Percentiles rank a stretch among this genome's conserved stretches.
Evolutionary conservation across 2,797 vertebrate species (phyloP).

Genomic region (Macroramphosus scolopax): DNA sequence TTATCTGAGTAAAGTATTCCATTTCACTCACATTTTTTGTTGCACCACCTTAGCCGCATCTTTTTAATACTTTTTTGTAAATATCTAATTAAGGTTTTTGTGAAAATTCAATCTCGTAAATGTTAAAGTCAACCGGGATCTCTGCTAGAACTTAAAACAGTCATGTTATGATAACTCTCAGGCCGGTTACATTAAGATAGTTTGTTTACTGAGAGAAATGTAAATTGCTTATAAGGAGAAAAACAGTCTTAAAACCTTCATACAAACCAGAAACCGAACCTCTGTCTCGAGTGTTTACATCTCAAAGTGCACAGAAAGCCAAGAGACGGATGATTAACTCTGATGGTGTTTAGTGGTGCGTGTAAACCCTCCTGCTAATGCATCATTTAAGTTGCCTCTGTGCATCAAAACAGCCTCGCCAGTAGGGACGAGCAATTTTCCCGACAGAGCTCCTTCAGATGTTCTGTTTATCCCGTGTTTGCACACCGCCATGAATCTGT

Average conservation of each 20-base stretch:
- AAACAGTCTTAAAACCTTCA: neutral
- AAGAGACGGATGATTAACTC: slow-evolving; percentile 46
- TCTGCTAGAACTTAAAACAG: too few relatives aligned
- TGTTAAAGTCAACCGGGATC: too few relatives aligned
- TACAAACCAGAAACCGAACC: slow-evolving; percentile 1
- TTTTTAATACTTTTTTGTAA: too few relatives aligned
- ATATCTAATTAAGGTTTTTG: too few relatives aligned
- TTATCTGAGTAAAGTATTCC: too few relatives aligned
- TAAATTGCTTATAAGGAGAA: slow-evolving; percentile 1
- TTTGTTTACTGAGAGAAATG: neutral
- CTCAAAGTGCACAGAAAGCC: slow-evolving; percentile 33
- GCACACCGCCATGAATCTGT: slow-evolving; percentile 15
- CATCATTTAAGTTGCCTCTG: slow-evolving; percentile 18
- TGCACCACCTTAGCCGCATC: too few relatives aligned
- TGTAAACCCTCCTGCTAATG: slow-evolving; percentile 50
- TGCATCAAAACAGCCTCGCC: slow-evolving; percentile 9
- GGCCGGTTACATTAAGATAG: too few relatives aligned
- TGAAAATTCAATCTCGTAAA: too few relatives aligned
- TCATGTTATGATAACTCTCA: too few relatives aligned
- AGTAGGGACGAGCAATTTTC: too few relatives aligned
- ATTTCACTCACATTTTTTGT: too few relatives aligned
- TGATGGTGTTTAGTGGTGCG: slow-evolving; percentile 19
- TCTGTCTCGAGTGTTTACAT: slow-evolving; percentile 50
- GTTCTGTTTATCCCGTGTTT: slow-evolving; percentile 15
- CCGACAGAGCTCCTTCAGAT: too few relatives aligned